phyloP scores from a whole-genome alignment of 2,113 vertebrate genomes.

The Tetrao urogallus region DNA sequence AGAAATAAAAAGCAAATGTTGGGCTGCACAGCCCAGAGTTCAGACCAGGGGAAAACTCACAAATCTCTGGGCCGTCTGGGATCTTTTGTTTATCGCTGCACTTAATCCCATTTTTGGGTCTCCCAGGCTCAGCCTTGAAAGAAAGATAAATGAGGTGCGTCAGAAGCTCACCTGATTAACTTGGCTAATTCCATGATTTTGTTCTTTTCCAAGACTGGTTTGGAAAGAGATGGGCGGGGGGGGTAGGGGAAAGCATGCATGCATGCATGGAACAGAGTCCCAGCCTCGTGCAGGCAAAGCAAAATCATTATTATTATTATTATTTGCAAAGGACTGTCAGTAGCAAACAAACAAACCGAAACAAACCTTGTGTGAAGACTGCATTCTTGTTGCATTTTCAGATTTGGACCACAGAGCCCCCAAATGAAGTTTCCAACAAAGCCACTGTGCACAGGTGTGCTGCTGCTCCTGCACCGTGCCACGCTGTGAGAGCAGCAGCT shows the following conservation, averaged over 20 bases:
- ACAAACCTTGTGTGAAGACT: neutral
- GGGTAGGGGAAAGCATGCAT: neutral
- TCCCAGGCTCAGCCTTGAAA: neutral
- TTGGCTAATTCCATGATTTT: conserved; percentile 42
- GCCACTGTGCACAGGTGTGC: fast-evolving
- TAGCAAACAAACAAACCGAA: neutral
- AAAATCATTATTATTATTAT: neutral
- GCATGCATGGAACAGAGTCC: neutral
- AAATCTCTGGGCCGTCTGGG: conserved; percentile 61
- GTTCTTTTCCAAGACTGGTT: neutral
- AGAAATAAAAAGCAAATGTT: conserved; percentile 70
- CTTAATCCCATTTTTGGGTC: conserved; percentile 68
- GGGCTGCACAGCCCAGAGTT: neutral
- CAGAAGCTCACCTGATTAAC: conserved; percentile 67
- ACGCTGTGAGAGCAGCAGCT: neutral
- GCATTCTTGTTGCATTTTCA: neutral
- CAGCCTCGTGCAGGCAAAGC: neutral
- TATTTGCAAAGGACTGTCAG: neutral
- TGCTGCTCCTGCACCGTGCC: neutral
- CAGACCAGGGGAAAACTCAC: conserved; percentile 66
- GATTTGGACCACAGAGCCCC: neutral
- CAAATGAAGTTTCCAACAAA: neutral
- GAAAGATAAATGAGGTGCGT: conserved; percentile 69
- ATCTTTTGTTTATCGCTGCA: conserved; percentile 49
- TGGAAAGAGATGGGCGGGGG: neutral